Base-by-base conservation (phyloP, 2,888 invertebrate genomes). In the Rutpela maculata region DNA sequence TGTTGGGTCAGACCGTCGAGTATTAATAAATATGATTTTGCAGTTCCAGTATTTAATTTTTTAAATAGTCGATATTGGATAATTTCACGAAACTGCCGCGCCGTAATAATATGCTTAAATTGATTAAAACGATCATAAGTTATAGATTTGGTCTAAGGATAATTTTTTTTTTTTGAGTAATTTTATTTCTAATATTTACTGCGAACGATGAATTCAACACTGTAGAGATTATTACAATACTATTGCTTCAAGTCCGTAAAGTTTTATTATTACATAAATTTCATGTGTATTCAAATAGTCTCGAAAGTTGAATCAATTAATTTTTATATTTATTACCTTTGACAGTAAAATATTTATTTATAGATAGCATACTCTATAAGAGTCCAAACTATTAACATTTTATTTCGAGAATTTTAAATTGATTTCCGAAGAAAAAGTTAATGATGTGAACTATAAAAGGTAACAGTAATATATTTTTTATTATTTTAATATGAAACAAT, bases 401-500 rank as follows among this genome's bases (percentile, higher is more conserved):
- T 43, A 43, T 43, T 43, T 22, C 19, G 19, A 19, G 35, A 31
- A 31, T 63, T 35, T 63, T 18, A 43, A 43, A 65, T 43, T 65
- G 19, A 65, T 43, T 65, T 43, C 65, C 43, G 18, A 7, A 4
- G 43, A 43, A 43, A 65, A 43, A 22, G 43, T 18, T 11, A 65
- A 65, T 15, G 43, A 50, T 50, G 43, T 43, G 19, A 18, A 10
- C 65, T 43, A 43, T 65, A 65, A 65, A 63, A 63, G n/a, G 35
- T 35, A 63, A 17, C 0, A 17, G 17, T 63, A 63, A 63, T 63
- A 19, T 15, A 17, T 35, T 35, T 35, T 35, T 63, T 31, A 35
- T 35, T 35, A 63, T 63, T 63, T 63, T 31, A 63, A 11, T 35
- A 63, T 63, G 18, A 63, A 63, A 31, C 62, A 35, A 63, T 35